Evolutionary conservation across 2,888 invertebrate genomes (phyloP).

Genomic region (Desoria tigrina): DNA sequence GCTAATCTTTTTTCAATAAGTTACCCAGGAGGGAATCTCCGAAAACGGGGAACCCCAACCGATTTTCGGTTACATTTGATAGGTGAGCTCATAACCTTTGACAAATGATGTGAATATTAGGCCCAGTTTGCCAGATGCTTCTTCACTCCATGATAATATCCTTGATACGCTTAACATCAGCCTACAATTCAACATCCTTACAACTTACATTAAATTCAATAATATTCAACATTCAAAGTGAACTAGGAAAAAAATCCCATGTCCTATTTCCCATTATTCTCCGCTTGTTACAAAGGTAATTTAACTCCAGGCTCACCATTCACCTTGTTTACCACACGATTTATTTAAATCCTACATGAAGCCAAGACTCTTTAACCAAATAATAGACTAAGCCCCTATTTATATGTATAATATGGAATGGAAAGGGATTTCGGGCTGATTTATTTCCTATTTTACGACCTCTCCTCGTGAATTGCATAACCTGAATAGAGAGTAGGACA

Average conservation of each 20-base stretch:
- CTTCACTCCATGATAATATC: background rate
- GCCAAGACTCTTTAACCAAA: constrained; percentile 5
- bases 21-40: constrained; percentile 17
- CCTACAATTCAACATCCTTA: no score
- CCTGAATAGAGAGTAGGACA: no score
- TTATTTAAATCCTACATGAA: constrained; percentile 10
- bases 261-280: no score
- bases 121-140: constrained; percentile 12
- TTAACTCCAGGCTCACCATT: constrained; percentile 1
- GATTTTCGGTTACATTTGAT: constrained; percentile 22
- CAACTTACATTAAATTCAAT: no score
- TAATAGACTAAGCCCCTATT: no score
- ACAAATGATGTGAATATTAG: constrained; percentile 26
- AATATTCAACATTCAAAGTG: background rate
- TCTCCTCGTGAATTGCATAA: no score
- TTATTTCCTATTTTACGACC: no score
- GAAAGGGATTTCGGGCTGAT: no score
- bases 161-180: background rate
- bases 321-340: constrained; percentile 2
- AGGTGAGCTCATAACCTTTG: constrained; percentile 23
- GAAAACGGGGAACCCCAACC: constrained; percentile 6
- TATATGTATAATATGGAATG: no score
- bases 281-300: background rate
- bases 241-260: no score
- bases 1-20: constrained; percentile 26